Evolutionary conservation across 2,113 vertebrate genomes (phyloP).

Genomic region (Ciconia boyciana): DNA sequence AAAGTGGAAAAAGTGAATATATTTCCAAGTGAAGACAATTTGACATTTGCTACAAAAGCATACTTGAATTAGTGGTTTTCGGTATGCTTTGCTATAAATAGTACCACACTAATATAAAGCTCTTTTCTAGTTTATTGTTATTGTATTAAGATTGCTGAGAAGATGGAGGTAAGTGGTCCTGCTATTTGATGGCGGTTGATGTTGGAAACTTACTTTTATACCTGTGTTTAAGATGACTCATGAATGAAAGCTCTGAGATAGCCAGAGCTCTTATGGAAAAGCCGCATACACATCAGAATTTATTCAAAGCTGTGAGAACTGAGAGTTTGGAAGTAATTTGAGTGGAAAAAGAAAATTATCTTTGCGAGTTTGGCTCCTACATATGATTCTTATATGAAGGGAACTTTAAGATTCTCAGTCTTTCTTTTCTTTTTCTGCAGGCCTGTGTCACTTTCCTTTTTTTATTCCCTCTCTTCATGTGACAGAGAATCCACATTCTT

Average conservation of each 20-base stretch:
- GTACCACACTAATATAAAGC: background rate
- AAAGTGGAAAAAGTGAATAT: background rate
- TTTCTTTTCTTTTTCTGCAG: background rate
- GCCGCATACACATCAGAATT: background rate
- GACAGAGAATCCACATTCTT: background rate
- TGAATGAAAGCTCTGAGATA: background rate
- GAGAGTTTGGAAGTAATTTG: background rate
- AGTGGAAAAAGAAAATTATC: background rate
- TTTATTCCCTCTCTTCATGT: background rate
- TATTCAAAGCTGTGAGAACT: background rate
- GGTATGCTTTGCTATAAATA: background rate
- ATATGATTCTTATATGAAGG: background rate
- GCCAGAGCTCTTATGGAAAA: background rate
- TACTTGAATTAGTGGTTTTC: background rate
- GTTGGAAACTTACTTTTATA: background rate
- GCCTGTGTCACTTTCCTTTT: background rate
- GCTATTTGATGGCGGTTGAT: background rate
- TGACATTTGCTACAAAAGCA: background rate
- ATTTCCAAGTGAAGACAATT: background rate
- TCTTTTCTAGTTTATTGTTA: background rate
- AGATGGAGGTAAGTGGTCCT: background rate
- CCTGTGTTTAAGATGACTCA: background rate
- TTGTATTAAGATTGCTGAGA: background rate
- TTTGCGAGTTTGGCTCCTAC: background rate
- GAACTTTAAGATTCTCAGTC: background rate